Conservation (phyloP, 2,113 vertebrate genomes). For the Deroptyus accipitrinus region DNA sequence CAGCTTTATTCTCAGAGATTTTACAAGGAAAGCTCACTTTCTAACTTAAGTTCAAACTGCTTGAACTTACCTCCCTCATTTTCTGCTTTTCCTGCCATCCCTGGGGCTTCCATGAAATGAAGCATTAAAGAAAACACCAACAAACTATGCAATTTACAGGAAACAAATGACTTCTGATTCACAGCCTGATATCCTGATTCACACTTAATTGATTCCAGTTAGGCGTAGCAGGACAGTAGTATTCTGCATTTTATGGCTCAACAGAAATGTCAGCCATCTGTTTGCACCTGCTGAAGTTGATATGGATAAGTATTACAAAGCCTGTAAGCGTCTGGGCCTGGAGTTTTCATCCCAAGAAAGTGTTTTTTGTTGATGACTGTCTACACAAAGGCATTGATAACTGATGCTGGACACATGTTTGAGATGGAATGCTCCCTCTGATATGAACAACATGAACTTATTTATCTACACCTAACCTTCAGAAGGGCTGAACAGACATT, state of each 20-base stretch:
- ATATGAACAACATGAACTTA: slow-evolving; percentile 18
- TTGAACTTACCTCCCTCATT: neutral
- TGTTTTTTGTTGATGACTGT: neutral
- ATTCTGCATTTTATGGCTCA: slow-evolving; percentile 42
- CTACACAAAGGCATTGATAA: neutral
- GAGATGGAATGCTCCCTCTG: neutral
- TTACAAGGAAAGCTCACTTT: neutral
- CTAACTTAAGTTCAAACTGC: neutral
- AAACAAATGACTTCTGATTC: slow-evolving; percentile 49
- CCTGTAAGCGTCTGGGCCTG: neutral
- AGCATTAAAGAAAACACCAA: neutral
- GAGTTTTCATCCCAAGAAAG: neutral
- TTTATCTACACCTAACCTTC: slow-evolving; percentile 49
- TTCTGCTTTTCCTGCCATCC: neutral
- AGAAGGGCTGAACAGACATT: slow-evolving; percentile 51
- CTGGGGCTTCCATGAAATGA: neutral
- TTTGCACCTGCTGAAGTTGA: slow-evolving; percentile 59
- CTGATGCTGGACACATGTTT: neutral
- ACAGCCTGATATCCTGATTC: neutral
- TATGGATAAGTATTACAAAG: slow-evolving; percentile 14
- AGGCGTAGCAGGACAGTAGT: slow-evolving; percentile 19
- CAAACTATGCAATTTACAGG: slow-evolving; percentile 1
- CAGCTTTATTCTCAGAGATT: neutral
- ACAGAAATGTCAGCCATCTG: slow-evolving; percentile 71
- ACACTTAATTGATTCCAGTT: slow-evolving; percentile 43